Evolutionary conservation across 2,888 invertebrate species (phyloP).

Genomic region (Teinopalpus imperialis): DNA sequence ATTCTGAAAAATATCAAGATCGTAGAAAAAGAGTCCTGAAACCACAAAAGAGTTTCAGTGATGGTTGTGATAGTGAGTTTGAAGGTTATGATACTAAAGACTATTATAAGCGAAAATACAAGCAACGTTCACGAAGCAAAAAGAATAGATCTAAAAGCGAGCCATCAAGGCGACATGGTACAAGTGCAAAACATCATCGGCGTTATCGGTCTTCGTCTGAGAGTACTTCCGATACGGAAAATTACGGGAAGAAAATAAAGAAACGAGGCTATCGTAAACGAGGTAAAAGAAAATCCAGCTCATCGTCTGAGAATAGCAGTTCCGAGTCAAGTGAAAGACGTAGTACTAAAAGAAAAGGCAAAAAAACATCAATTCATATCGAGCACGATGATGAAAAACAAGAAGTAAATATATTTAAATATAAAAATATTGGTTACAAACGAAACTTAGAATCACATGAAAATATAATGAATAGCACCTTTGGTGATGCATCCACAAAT

Average conservation of each 20-base stretch:
- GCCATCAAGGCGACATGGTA: constrained; percentile 59
- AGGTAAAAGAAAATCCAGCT: constrained; percentile 63
- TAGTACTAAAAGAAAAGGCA: constrained; percentile 66
- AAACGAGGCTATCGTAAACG: constrained; percentile 68
- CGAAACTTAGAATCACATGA: constrained; percentile 35
- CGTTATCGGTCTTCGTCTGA: constrained; percentile 58
- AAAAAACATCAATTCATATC: constrained; percentile 73
- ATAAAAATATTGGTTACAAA: constrained; percentile 49
- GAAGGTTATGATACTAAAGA: constrained; percentile 50
- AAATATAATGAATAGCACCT: constrained; percentile 24
- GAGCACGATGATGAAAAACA: constrained; percentile 70
- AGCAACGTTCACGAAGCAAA: constrained; percentile 43
- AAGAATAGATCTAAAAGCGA: constrained; percentile 76
- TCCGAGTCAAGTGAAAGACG: constrained; percentile 69
- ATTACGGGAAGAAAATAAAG: constrained; percentile 59
- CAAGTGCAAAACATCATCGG: constrained; percentile 50
- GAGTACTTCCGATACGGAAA: constrained; percentile 59
- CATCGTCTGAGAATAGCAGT: constrained; percentile 68
- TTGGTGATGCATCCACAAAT: constrained; percentile 15
- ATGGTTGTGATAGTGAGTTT: constrained; percentile 72
- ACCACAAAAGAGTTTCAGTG: constrained; percentile 74
- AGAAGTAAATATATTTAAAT: constrained; percentile 73
- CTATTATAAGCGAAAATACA: constrained; percentile 47
- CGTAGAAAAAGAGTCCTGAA: constrained; percentile 58
- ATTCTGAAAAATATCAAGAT: constrained; percentile 55